Evolutionary conservation across 2,888 invertebrate species (phyloP), one percentile per base, ranked within the genome.

Genomic region (Scaptomyza tumidula): DNA sequence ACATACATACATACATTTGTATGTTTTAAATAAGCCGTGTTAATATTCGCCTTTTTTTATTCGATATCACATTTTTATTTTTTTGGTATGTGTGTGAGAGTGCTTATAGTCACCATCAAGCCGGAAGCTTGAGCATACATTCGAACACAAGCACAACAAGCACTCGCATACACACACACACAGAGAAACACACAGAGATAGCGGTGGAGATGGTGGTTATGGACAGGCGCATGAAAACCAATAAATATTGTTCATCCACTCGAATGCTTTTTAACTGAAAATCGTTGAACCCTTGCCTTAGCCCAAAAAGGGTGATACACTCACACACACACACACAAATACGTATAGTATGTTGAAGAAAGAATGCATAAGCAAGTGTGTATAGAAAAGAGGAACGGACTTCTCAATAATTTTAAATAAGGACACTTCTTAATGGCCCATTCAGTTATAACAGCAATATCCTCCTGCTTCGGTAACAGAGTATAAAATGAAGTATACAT

Each of bases 241-340:
- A 88, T 88, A 88, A 88, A 88, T 89, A 88, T 89, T 89, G 88
- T 77, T 87, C 89, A 88, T 88, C 78, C 89, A 85, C 86, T 87
- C 87, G 81, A 88, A 81, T 88, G 88, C 70, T 80, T 82, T 89
- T 89, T 89, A 80, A 88, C 75, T 78, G 78, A 70, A 83, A 86
- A 86, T 66, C 86, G 78, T 88, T 88, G 84, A 88, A 83, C 80
- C 88, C 75, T 86, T 82, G 61, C 73, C 66, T 33, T 74, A 45
- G 58, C 55, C 72, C 49, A 33, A 33, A 33, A 70, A 79, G 70
- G 50, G 43, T 70, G 65, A 14, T 9, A 39, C 53, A 52, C 19
- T 1, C 19, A 48, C 46, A 16, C 64, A 33, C 65, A 59, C 19
- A 16, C 14, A 16, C 3, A 41, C 39, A 16, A 3, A 31, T 9